Evolutionary conservation across 2,113 vertebrate species (phyloP).

Genomic region (Lycaon pictus): DNA sequence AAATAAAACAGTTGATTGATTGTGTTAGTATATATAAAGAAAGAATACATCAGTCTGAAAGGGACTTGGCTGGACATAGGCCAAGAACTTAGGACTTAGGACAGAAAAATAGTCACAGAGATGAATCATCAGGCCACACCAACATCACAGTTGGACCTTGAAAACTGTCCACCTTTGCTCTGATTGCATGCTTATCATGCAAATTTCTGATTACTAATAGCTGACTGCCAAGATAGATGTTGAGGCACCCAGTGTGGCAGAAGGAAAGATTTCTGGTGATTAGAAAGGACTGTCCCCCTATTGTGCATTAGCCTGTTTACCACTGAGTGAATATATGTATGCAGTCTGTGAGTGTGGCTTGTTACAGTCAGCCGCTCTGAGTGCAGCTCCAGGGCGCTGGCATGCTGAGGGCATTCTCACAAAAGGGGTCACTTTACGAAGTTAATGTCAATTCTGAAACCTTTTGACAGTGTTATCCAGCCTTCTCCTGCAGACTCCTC

Average conservation of each 20-base stretch:
- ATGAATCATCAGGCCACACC: neutral
- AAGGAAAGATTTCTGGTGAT: neutral
- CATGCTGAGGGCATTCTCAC: neutral
- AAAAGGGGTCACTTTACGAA: neutral
- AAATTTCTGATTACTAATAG: slow-evolving; percentile 19
- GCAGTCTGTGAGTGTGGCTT: neutral
- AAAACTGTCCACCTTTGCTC: slow-evolving; percentile 17
- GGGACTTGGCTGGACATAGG: neutral
- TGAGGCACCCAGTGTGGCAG: neutral
- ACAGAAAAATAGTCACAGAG: neutral
- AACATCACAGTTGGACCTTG: neutral
- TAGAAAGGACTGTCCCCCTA: neutral
- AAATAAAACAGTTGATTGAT: neutral
- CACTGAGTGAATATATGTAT: neutral
- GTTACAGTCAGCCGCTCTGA: neutral
- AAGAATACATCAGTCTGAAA: neutral
- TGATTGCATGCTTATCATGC: neutral
- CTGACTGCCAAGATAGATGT: neutral
- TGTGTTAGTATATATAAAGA: neutral
- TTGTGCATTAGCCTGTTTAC: neutral
- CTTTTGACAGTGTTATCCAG: neutral
- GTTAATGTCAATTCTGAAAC: neutral
- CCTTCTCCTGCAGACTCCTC: neutral
- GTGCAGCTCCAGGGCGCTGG: neutral
- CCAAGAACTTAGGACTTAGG: slow-evolving; percentile 9